Evolutionary conservation across 1,140 invertebrate species (phyloP), one percentile per base, ranked within the genome.

Genomic region (Diuraphis noxia): DNA sequence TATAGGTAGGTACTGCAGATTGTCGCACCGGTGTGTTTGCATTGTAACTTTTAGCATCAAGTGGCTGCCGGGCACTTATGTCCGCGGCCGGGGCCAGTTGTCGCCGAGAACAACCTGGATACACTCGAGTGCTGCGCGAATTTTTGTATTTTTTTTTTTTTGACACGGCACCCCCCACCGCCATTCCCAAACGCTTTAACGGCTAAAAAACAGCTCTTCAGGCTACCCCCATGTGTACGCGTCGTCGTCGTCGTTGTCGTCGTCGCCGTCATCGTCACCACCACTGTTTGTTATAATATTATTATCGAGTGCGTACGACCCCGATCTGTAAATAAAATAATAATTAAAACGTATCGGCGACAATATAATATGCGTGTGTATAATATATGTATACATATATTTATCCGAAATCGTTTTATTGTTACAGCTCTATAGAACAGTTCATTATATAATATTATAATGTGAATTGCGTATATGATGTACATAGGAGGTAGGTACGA

Each of bases 11-110:
- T 13, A 49, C 46, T 49, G 46, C 46, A 81, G 36, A 81, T 84
- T 84, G 30, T 86, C 56, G 13, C 56, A 86, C 49, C 87, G 38
- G 88, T 91, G 88, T 90, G 89, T 91, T 91, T 91, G 89, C 34
- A 91, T 91, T 91, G 89, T 91, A 91, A 91, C 89, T 91, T 91
- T 91, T 91, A 82, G 72, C 89, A 91, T 91, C 89, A 91, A 91
- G 89, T 91, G 89, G 89, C 77, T 8, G 72, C 63, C 82, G 36
- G 86, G 86, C 86, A 88, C 86, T 88, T 63, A 88, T 34, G 84
- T 81, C 43, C 34, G 6, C 86, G 34, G 30, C n/a, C 56, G 21
- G 13, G 56, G 41, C 13, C 30, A 34, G 43, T 79, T 46, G 63
- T 89, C 63, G 88, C 41, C 89, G 77, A 34, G 30, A 79, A 82